phyloP scores from a whole-genome alignment of 2,888 invertebrate genomes.

The Gnatocerus cornutus region DNA sequence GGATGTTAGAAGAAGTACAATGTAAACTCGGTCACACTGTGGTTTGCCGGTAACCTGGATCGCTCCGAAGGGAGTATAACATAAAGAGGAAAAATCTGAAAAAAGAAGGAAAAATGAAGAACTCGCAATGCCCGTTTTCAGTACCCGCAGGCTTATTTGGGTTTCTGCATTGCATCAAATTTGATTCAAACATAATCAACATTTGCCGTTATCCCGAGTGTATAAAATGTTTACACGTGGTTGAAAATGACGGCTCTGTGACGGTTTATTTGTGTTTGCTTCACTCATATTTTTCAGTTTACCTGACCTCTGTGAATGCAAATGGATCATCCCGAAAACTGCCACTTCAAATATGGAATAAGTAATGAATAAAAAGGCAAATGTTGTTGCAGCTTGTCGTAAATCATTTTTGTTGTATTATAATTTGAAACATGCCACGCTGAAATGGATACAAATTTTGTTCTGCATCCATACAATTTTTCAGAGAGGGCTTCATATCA shows the following conservation, averaged over 20 bases:
- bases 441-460: constrained; percentile 25
- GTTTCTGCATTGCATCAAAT: neutral
- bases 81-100: no score
- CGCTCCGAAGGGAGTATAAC: neutral
- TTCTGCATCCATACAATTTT: constrained; percentile 23
- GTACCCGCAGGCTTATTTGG: neutral
- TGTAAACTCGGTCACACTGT: neutral
- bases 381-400: constrained; percentile 29
- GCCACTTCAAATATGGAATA: constrained; percentile 19
- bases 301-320: constrained; percentile 7
- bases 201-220: neutral
- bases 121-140: neutral
- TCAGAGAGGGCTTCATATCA: constrained; percentile 12
- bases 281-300: constrained; percentile 16
- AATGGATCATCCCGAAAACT: constrained; percentile 15
- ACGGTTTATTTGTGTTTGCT: constrained; percentile 7
- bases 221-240: constrained; percentile 20
- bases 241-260: constrained; percentile 5
- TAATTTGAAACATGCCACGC: constrained; percentile 22
- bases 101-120: no score
- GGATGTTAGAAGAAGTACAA: neutral
- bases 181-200: neutral
- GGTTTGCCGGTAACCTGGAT: neutral
- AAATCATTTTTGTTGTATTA: constrained; percentile 34
- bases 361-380: constrained; percentile 37